Conservation (phyloP, 92 coral and sea anemone species). For the Bergia puertoricense region DNA sequence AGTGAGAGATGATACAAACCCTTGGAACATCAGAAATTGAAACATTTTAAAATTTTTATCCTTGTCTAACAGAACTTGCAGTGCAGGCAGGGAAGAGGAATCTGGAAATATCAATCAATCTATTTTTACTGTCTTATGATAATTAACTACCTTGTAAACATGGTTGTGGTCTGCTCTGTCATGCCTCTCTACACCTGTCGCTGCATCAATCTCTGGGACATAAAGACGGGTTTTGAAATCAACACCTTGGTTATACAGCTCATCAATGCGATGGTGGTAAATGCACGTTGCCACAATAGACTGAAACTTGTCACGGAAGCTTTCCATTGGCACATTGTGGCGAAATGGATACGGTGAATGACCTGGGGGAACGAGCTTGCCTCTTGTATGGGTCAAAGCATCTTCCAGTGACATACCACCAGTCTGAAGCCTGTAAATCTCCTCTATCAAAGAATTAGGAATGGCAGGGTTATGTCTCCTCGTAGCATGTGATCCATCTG, state of each 20-base stretch:
- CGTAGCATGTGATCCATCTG: slow-evolving; percentile 52
- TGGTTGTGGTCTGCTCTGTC: slow-evolving; percentile 47
- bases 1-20: too few relatives aligned
- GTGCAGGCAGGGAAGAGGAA: too few relatives aligned
- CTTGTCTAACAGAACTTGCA: too few relatives aligned
- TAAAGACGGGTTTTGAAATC: slow-evolving; percentile 51
- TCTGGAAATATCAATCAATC: too few relatives aligned
- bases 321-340: slow-evolving; percentile 40
- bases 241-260: slow-evolving; percentile 43
- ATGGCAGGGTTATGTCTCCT: slow-evolving; percentile 47
- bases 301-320: slow-evolving; percentile 54
- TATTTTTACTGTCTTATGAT: not conserved
- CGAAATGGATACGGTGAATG: slow-evolving; percentile 60
- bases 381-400: slow-evolving; percentile 56
- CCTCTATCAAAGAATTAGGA: slow-evolving; percentile 47
- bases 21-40: too few relatives aligned
- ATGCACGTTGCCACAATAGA: slow-evolving; percentile 59
- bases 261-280: slow-evolving; percentile 29
- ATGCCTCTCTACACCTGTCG: slow-evolving; percentile 53
- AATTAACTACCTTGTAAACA: slow-evolving; percentile 20
- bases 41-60: too few relatives aligned
- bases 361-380: slow-evolving; percentile 62
- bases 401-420: slow-evolving; percentile 52
- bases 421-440: slow-evolving; percentile 33
- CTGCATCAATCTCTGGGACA: slow-evolving; percentile 59